A percentile compares a stretch with the other conserved stretches of the same genome.
Evolutionary conservation across 1,140 invertebrate species (phyloP).

Genomic region (Heliothis virescens): DNA sequence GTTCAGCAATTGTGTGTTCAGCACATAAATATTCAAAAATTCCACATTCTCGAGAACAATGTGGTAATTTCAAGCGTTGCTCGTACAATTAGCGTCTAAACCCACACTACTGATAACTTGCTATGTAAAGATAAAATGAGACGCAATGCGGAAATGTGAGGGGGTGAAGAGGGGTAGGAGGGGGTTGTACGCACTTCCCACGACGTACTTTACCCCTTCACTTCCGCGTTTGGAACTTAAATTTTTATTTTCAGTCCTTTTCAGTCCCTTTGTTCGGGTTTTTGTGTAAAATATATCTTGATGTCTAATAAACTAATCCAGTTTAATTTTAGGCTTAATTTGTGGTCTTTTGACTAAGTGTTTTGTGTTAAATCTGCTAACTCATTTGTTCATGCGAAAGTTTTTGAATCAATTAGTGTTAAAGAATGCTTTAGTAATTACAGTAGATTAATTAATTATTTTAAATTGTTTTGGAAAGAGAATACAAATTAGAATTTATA

Average conservation of each 20-base stretch:
- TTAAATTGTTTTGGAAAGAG: no score
- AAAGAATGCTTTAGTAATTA: no score
- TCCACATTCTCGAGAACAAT: no score
- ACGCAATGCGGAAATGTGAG: conserved; percentile 41
- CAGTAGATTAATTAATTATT: no score
- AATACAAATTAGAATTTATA: no score
- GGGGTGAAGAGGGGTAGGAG: background rate
- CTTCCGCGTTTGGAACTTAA: background rate
- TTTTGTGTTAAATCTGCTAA: no score
- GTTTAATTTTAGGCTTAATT: conserved; percentile 2
- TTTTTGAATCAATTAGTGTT: no score
- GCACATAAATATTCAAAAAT: no score
- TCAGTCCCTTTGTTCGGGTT: background rate
- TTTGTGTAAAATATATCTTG: background rate
- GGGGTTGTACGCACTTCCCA: conserved; percentile 19
- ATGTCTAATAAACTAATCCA: background rate
- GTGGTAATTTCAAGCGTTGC: no score
- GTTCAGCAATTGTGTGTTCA: no score
- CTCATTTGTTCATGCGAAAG: no score
- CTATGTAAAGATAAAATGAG: conserved; percentile 3
- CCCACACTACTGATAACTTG: background rate
- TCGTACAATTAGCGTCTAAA: background rate
- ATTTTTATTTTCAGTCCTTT: conserved; percentile 11
- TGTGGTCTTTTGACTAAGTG: background rate
- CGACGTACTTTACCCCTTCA: background rate